Base-by-base conservation (phyloP, 2,113 vertebrate genomes). In the Dromiciops gliroides region DNA sequence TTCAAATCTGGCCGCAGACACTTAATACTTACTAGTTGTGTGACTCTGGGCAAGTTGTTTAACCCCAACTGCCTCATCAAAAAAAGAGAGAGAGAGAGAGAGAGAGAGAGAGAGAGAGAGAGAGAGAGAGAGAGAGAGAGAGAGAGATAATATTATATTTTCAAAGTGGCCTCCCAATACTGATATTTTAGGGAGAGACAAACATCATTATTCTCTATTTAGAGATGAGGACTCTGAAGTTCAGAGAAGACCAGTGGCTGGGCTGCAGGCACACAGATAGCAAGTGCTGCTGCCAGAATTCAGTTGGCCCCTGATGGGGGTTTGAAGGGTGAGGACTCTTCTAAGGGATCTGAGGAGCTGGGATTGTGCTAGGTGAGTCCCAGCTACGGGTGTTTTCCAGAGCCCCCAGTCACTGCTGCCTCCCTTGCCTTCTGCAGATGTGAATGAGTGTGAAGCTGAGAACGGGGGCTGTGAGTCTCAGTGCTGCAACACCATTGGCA, bases 401-500 rank as follows among this genome's bases (percentile, higher is more conserved):
- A 75, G 14, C 0, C 6, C 0, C 37, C 5, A 75, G 67, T 44
- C 67, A 83, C 67, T 75, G 37, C 37, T 83, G 6, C 47, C 24
- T 0, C 9, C 31, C 89, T 89, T 94, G 12, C 23, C 60, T 48
- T 75, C 26, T 92, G 0, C 98, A 99, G 99, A 99, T 16, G 98
- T 99, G 96, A 98, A 99, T 0, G 99, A 99, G 96, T 99, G 99
- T 9, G 98, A 98, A 93, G 96, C 95, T 2, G 98, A 98, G 90
- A 99, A 98, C 0, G 98, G 99, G 0, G 99, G 99, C 91, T 99
- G 99, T 8, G 98, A 99, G 93, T 98, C 98, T 56, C 95, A 92
- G 9, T 99, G 99, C 98, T 98, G 98, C 95, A 99, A 99, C 98
- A 99, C 99, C 28, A 98, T 99, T 3, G 99, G 99, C 49, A 99